Evolutionary conservation across 23 tunicate species (phyloP), one percentile per base, ranked within the genome.

Genomic region (Botrylloides violaceus): DNA sequence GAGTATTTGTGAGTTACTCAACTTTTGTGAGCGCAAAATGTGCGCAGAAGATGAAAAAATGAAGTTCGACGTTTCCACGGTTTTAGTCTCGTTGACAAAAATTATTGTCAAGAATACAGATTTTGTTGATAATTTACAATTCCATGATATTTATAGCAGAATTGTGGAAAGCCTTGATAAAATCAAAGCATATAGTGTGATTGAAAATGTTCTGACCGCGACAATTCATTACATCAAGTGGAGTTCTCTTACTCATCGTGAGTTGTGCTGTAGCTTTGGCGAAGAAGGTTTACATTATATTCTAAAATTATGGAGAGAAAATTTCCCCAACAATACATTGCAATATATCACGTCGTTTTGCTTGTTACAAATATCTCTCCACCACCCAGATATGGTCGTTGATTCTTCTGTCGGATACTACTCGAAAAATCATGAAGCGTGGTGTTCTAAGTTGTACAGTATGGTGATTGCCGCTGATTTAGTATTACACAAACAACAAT

Each of bases 281-380:
- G 70, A 63, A 63, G 36, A 31, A 19, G 3, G 70, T 34, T 3
- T 63, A 3, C 34, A 63, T 31, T 7, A 3, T 29, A 28, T 63
- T 63, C 34, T 63, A 3, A 19, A 33, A 27, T 25, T 28, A 63
- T 63, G 70, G 70, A 12, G 70, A 63, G 29, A 63, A 25, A 7
- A 7, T 31, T 29, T 31, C 3, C 36, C 70, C 4, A 34, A 63
- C 4, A 3, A 21, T 21, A 31, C 36, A 12, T 31, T 63, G 20
- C 35, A 9, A 3, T 9, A 12, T 19, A 4, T 63, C 4, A 31
- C 9, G 26, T 33, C 26, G 29, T 63, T 63, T 28, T 63, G 70
- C 29, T 29, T 9, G 19, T 28, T 31, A 25, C 70, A 63, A 33
- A 63, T 63, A 19, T 3, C 35, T 3, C 33, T 63, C 3, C 70